These are phyloP conservation scores for Ceratitis capitata DNA, from an alignment of 1,140 invertebrate genomes.

Conservation along the genomic window DNA sequence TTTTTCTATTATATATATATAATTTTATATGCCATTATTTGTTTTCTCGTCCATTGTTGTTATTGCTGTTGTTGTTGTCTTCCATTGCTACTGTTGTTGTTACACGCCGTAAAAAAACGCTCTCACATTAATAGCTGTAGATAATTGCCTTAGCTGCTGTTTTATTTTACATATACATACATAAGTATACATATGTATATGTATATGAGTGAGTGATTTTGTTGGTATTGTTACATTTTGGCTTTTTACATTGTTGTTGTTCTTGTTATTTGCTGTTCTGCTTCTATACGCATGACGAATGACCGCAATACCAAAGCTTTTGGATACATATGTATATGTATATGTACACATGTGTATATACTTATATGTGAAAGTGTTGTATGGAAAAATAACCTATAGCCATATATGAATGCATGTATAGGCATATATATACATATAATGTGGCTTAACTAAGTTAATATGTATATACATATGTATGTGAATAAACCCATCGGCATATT, in stretches of 20 bases:
- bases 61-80: neutral
- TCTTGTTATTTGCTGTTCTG: constrained; percentile 49
- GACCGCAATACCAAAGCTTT: constrained; percentile 53
- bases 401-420: too few species aligned
- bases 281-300: constrained; percentile 64
- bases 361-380: too few species aligned
- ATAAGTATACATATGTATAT: too few species aligned
- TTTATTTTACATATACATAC: too few species aligned
- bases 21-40: neutral
- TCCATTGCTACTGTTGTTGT: neutral
- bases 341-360: neutral
- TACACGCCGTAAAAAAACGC: neutral
- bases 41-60: neutral
- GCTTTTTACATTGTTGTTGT: constrained; percentile 40
- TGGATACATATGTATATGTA: neutral
- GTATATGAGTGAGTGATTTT: too few species aligned
- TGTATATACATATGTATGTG: too few species aligned
- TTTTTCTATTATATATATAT: too few species aligned
- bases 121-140: constrained; percentile 18
- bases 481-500: too few species aligned
- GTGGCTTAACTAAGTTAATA: too few species aligned
- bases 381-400: too few species aligned
- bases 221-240: constrained; percentile 41
- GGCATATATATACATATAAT: too few species aligned
- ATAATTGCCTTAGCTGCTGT: constrained; percentile 21